Evolutionary conservation across 2,797 vertebrate species (phyloP).

Genomic region (Cirrhinus mrigala): DNA sequence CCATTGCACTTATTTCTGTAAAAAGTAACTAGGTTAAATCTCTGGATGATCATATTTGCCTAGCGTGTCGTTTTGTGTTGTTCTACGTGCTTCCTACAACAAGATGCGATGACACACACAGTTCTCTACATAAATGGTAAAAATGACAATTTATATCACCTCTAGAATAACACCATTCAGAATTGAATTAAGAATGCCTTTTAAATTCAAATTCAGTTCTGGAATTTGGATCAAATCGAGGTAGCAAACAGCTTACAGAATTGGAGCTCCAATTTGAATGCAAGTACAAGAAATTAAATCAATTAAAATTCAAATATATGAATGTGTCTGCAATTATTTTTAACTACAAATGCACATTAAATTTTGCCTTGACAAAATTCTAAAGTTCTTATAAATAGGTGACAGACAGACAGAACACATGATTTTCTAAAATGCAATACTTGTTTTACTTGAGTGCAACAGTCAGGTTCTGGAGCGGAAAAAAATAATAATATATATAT

Average conservation of each 20-base stretch:
- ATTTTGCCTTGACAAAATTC: not conserved
- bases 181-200: not conserved
- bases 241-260: too few relatives aligned
- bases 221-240: not conserved
- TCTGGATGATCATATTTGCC: conserved; percentile 37
- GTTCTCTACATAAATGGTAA: not conserved
- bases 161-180: not conserved
- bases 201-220: not conserved
- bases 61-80: not conserved
- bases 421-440: not conserved
- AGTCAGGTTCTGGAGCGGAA: too few relatives aligned
- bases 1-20: conserved; percentile 44
- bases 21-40: conserved; percentile 30
- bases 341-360: not conserved
- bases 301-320: not conserved
- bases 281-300: not conserved
- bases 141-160: not conserved
- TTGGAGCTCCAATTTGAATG: not conserved
- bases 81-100: not conserved
- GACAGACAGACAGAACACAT: not conserved
- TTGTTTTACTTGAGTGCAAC: too few relatives aligned
- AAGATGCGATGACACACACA: conserved; percentile 13
- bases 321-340: not conserved
- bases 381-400: too few relatives aligned
- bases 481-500: too few relatives aligned